Evolutionary conservation across 2,113 vertebrate genomes (phyloP), one percentile per base, ranked within the genome.

Genomic region (Platichthys flesus): DNA sequence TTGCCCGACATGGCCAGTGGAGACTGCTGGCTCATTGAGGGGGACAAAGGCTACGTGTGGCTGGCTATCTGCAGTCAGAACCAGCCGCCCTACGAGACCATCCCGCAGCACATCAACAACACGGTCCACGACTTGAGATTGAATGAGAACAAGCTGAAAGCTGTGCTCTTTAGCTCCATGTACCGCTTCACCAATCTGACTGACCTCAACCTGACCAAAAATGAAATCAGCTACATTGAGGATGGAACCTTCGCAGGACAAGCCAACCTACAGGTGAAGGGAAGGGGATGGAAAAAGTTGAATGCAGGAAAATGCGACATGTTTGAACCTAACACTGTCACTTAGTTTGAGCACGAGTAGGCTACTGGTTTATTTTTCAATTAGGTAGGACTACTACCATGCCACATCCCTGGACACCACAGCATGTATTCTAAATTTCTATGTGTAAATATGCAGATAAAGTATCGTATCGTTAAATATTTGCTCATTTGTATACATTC

Each of bases 11-110:
- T 78, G 0, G 96, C 95, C 78, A 91, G 66, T 0, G 94, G 94
- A 16, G 98, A 99, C 94, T 99, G 98, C 92, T 99, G 98, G 98
- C 95, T 99, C 71, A 99, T 99, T 1, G 98, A 99, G 83, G 98
- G 98, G 1, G 97, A 99, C 91, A 98, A 98, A 90, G 98, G 97
- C 60, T 99, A 98, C 0, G 98, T 99, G 84, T 99, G 98, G 98
- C 92, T 99, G 90, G 98, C 98, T 54, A 99, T 99, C 93, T 99
- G 98, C 94, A 99, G 98, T 93, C 98, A 99, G 93, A 99, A 99
- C 93, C 98, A 99, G 91, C 98, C 98, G 0, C 98, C 98, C 0
- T 99, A 99, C 1, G 98, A 99, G 93, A 97, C 97, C 65, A 98
- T 99, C 63, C 98, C 98, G 0, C 97, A 99, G 93, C 98, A 99